A percentile compares a stretch with the other conserved stretches of the same genome.
phyloP scores from a whole-genome alignment of 2,888 invertebrate genomes.

The Leptothorax acervorum region DNA sequence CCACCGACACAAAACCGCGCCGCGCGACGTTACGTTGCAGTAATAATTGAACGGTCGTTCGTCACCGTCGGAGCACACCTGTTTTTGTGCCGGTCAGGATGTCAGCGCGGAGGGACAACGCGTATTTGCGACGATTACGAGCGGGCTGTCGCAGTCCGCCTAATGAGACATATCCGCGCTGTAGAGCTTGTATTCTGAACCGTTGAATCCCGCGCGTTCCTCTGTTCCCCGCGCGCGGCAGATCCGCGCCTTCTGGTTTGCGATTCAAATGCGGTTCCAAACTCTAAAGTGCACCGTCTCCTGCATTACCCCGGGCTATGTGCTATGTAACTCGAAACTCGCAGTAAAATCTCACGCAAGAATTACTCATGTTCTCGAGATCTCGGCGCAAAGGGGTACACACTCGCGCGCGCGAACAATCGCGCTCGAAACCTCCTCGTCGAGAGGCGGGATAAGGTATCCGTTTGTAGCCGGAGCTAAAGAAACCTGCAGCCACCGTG shows the following conservation, averaged over 20 bases:
- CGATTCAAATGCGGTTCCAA: constrained; percentile 16
- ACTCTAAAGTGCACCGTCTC: constrained; percentile 1
- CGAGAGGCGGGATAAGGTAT: background rate
- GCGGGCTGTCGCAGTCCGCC: constrained; percentile 10
- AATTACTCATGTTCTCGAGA: constrained; percentile 3
- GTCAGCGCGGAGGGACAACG: constrained; percentile 17
- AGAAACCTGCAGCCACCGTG: constrained; percentile 31
- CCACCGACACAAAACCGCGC: constrained; percentile 9
- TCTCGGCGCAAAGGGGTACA: background rate
- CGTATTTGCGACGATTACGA: constrained; percentile 26
- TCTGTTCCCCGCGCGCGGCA: background rate
- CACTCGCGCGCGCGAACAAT: background rate
- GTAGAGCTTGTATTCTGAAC: background rate
- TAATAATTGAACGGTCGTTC: constrained; percentile 50
- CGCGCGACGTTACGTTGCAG: background rate
- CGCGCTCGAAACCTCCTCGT: background rate
- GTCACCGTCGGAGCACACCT: constrained; percentile 19
- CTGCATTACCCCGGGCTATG: background rate
- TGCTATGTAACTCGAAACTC: background rate
- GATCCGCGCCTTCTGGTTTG: background rate
- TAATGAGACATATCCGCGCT: constrained; percentile 18
- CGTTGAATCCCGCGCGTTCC: background rate
- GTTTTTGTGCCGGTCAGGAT: constrained; percentile 30
- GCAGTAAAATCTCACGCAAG: constrained; percentile 36
- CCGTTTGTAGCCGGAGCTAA: constrained; percentile 31